Evolutionary conservation across 2,113 vertebrate genomes (phyloP), one percentile per base, ranked within the genome.

Genomic region (Festucalex cinctus): DNA sequence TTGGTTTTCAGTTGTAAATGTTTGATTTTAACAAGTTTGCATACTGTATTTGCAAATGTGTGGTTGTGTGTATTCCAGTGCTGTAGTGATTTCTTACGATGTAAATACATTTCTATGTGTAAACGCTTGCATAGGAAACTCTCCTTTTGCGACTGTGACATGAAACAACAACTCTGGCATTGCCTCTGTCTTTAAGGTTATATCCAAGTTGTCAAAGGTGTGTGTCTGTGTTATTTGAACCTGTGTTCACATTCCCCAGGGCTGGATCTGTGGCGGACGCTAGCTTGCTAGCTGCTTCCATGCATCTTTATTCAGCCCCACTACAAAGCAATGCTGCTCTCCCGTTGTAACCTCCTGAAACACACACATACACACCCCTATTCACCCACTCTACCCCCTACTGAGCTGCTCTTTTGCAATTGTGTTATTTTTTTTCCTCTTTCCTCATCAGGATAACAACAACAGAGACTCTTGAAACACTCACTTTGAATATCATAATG

Each of bases 241-340:
- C 64, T 69, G 69, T 28, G 65, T 86, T 91, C 85, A 88, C 86
- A 88, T 89, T 93, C 91, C 93, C 92, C 85, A 89, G 91, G 93
- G 93, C 89, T 88, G 3, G 81, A 93, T 92, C 90, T 94, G 89
- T 91, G 90, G 78, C 81, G 82, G 82, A 86, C 89, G 85, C 91
- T 83, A 72, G 78, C 73, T 78, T 73, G 68, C 82, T 83, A 67
- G 60, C 39, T 43, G 75, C 89, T 88, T 90, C 89, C 89, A 94
- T 96, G 94, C 94, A 95, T 94, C 92, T 92, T 95, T 94, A 93
- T 93, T 93, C 93, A 93, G 92, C 93, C 90, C 70, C 57, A 84
- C 93, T 93, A 94, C 92, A 94, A 92, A 91, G 93, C 86, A 92
- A 87, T 90, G 76, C 85, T 93, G 88, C 91, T 93, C 90, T 90